phyloP scores from a whole-genome alignment of 1,140 invertebrate genomes.

The Drosophila baimaii region DNA sequence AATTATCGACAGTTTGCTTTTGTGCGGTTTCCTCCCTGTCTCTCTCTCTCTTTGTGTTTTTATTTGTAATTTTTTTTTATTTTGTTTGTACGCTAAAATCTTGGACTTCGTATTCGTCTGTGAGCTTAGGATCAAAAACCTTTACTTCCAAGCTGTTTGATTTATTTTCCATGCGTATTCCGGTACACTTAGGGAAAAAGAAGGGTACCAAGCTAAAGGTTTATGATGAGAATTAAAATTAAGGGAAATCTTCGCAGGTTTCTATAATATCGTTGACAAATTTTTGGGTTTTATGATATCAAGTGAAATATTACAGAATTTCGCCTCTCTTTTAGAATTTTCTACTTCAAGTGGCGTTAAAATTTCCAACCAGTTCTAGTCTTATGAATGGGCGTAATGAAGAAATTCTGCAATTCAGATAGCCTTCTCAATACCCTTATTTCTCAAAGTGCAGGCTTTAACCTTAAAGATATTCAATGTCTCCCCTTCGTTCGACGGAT shows the following conservation, averaged over 20 bases:
- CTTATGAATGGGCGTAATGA: neutral
- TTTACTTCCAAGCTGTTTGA: constrained; percentile 52
- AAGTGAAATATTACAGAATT: neutral
- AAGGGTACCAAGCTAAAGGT: neutral
- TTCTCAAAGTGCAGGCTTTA: constrained; percentile 42
- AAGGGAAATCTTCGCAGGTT: neutral
- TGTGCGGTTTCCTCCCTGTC: constrained; percentile 54
- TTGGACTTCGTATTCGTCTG: constrained; percentile 54
- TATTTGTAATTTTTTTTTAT: constrained; percentile 11
- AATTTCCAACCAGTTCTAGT: neutral
- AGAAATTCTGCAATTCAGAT: constrained; percentile 1
- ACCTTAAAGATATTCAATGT: constrained; percentile 75
- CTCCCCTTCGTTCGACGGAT: constrained; percentile 28
- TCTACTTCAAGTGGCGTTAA: neutral
- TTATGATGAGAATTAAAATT: too few species aligned
- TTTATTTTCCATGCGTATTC: constrained; percentile 59
- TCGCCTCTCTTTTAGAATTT: too few species aligned
- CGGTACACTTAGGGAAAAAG: constrained; percentile 28
- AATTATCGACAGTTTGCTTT: constrained; percentile 79
- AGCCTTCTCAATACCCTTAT: neutral
- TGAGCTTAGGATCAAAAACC: constrained; percentile 75
- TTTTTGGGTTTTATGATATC: too few species aligned
- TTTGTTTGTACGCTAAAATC: constrained; percentile 67
- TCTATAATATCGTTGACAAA: neutral
- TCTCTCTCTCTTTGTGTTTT: constrained; percentile 15